Conservation (phyloP, 1,140 invertebrate genomes). For the Carcinoscorpius rotundicauda region DNA sequence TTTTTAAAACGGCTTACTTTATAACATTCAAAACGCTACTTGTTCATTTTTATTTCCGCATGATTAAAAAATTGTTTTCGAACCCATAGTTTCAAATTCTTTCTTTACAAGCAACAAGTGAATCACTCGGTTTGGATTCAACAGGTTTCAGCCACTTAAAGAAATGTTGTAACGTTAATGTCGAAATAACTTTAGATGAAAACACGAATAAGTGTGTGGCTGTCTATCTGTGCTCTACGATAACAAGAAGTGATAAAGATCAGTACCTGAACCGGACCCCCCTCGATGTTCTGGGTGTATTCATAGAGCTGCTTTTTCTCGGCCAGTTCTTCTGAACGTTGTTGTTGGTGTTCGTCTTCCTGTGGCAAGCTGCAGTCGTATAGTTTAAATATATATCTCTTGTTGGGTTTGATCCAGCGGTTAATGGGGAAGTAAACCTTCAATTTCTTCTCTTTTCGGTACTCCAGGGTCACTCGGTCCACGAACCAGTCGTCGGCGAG, state of each 20-base stretch:
- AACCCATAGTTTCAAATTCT: too few species aligned
- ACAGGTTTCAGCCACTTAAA: too few species aligned
- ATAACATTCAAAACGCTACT: too few species aligned
- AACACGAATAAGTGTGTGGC: too few species aligned
- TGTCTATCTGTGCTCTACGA: too few species aligned
- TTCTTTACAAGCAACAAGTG: too few species aligned
- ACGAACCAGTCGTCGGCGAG: constrained; percentile 25
- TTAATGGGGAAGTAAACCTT: background rate
- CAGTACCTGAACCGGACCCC: constrained; percentile 35
- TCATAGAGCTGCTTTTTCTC: constrained; percentile 32
- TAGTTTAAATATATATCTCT: constrained; percentile 33
- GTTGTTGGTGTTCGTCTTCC: constrained; percentile 30
- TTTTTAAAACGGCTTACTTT: too few species aligned
- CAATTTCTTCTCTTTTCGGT: constrained; percentile 3
- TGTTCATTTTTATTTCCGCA: too few species aligned
- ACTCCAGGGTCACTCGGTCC: constrained; percentile 23
- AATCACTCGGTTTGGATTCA: too few species aligned
- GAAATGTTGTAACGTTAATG: too few species aligned
- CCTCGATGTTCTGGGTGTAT: constrained; percentile 29
- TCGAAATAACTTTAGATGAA: too few species aligned
- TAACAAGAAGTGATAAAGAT: background rate
- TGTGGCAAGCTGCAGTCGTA: constrained; percentile 38
- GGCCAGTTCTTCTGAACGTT: constrained; percentile 32
- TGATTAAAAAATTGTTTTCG: too few species aligned
- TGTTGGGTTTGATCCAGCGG: constrained; percentile 34